phyloP scores from a whole-genome alignment of 2,888 invertebrate genomes.

The Nemotelus nigrinus region DNA sequence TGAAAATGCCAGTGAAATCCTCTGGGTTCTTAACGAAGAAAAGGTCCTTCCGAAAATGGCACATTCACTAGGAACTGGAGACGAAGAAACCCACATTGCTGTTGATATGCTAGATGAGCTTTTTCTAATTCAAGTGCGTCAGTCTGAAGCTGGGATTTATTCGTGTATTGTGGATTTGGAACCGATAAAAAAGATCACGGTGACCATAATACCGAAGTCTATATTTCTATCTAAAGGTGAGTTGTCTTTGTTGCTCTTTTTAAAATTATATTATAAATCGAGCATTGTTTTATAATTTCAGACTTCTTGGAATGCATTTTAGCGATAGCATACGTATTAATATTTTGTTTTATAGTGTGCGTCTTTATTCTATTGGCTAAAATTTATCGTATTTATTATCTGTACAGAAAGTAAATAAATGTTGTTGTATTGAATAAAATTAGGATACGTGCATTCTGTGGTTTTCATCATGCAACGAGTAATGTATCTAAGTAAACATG shows the following conservation, averaged over 20 bases:
- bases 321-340: conserved; percentile 28
- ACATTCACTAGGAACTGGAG: conserved; percentile 40
- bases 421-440: not conserved
- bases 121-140: conserved; percentile 25
- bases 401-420: conserved; percentile 15
- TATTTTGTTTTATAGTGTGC: conserved; percentile 43
- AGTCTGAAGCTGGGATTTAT: conserved; percentile 37
- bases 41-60: conserved; percentile 23
- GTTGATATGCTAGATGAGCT: conserved; percentile 39
- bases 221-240: conserved; percentile 43
- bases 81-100: conserved; percentile 36
- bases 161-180: conserved; percentile 45
- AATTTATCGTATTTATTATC: conserved; percentile 27
- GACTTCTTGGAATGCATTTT: conserved; percentile 38
- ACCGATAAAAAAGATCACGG: conserved; percentile 39
- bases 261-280: not conserved
- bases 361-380: conserved; percentile 32
- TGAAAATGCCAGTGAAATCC: conserved; percentile 39
- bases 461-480: not conserved
- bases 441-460: not conserved
- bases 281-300: not conserved
- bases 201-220: conserved; percentile 39
- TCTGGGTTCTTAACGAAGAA: conserved; percentile 45
- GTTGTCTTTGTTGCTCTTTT: not conserved
- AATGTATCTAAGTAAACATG: not conserved